A percentile compares a stretch with the other conserved stretches of the same genome.
Conservation (phyloP, 2,797 vertebrate genomes). For the Phylloscopus collybita region DNA sequence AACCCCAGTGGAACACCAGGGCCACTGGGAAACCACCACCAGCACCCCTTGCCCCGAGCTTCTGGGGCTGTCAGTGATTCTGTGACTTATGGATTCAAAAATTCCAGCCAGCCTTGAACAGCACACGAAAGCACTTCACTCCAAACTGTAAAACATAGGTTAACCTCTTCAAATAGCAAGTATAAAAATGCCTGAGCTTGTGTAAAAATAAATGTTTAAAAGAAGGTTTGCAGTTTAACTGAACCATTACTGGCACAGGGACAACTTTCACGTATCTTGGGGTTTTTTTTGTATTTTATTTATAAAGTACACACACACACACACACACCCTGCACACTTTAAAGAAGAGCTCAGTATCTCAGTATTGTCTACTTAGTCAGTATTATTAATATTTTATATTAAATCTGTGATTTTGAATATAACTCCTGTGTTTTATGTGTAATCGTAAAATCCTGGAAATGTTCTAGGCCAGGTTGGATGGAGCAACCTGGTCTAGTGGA, state of each 20-base stretch:
- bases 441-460: not conserved
- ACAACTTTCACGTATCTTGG: not conserved
- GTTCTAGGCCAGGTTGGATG: not conserved
- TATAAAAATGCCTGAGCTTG: conserved; percentile 27
- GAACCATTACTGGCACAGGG: not conserved
- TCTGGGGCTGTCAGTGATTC: not conserved
- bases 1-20: not conserved
- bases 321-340: accelerated
- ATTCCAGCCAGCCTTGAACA: not conserved
- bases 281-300: accelerated
- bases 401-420: not conserved
- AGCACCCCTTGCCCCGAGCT: not conserved
- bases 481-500: not conserved
- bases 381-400: not conserved
- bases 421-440: not conserved
- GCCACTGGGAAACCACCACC: not conserved
- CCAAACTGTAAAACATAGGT: conserved; percentile 6
- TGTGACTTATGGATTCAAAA: not conserved
- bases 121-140: not conserved
- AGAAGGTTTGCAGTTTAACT: conserved; percentile 13
- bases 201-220: conserved; percentile 38
- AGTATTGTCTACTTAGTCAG: not conserved
- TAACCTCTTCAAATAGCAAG: not conserved
- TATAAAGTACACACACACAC: not conserved
- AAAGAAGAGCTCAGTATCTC: not conserved